phyloP scores from a whole-genome alignment of 2,797 vertebrate species.

The Tenualosa thibaudeaui region DNA sequence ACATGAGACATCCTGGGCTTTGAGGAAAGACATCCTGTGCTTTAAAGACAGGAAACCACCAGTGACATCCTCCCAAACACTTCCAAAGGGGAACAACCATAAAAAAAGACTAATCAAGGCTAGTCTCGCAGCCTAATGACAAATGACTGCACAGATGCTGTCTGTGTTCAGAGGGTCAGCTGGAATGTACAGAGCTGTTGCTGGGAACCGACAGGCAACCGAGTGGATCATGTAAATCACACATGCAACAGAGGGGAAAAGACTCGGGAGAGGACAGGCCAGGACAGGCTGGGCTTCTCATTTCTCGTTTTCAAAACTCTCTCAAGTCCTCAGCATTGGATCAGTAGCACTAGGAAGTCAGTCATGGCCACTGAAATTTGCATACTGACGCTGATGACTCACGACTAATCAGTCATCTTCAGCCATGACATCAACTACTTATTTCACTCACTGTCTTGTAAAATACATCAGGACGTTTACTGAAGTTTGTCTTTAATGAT shows the following conservation, averaged over 20 bases:
- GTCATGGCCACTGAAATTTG: too few relatives aligned
- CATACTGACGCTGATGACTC: too few relatives aligned
- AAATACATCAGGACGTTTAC: too few relatives aligned
- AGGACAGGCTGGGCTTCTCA: not conserved
- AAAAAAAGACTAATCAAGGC: not conserved
- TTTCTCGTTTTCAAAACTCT: too few relatives aligned
- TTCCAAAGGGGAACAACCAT: not conserved
- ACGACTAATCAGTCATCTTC: too few relatives aligned
- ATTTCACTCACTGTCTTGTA: too few relatives aligned
- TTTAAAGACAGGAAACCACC: not conserved
- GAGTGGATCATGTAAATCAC: not conserved
- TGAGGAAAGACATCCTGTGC: not conserved
- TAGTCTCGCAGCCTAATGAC: not conserved
- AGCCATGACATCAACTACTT: too few relatives aligned
- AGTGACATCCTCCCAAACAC: slow-evolving; percentile 3
- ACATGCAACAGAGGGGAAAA: not conserved
- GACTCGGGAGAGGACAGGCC: not conserved
- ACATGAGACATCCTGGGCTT: not conserved
- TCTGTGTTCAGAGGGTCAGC: not conserved
- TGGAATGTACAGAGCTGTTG: not conserved
- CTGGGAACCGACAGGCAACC: not conserved
- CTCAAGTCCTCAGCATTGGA: too few relatives aligned
- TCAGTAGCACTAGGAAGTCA: too few relatives aligned
- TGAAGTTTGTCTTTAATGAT: too few relatives aligned
- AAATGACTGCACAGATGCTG: not conserved